Evolutionary conservation across 2,797 vertebrate genomes (phyloP).

Genomic region (Malurus leucopterus): DNA sequence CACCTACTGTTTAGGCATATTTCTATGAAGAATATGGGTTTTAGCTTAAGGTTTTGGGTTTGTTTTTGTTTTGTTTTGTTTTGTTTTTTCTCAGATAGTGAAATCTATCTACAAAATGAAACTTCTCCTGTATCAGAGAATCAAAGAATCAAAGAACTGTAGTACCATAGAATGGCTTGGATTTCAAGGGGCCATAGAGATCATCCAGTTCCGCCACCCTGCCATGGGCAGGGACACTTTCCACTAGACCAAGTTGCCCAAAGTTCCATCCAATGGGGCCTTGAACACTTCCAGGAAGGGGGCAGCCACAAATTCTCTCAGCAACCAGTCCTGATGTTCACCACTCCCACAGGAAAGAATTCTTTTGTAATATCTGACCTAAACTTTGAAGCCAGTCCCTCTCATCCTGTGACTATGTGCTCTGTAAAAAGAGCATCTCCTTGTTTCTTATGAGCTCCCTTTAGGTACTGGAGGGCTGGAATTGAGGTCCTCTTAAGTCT

Average conservation of each 20-base stretch:
- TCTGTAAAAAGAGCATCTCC: neutral
- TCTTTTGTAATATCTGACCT: too few species aligned
- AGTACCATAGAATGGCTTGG: neutral
- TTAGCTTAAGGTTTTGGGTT: neutral
- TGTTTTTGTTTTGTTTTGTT: too few species aligned
- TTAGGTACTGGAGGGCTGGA: neutral
- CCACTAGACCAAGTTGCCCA: too few species aligned
- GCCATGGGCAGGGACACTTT: neutral
- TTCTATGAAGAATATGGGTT: neutral
- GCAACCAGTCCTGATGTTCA: neutral
- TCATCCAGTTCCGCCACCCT: neutral
- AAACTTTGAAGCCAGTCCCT: neutral
- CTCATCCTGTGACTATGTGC: neutral
- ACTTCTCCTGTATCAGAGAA: neutral
- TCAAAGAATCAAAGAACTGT: neutral
- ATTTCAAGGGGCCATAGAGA: neutral
- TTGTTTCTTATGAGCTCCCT: neutral
- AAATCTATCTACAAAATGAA: neutral
- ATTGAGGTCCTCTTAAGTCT: neutral
- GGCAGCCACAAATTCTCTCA: rapidly evolving
- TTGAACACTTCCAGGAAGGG: neutral
- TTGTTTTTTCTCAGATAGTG: neutral
- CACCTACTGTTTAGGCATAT: neutral
- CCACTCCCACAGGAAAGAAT: neutral
- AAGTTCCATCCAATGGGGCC: neutral